These are phyloP conservation scores for Tribolium madens DNA, from an alignment of 1,140 invertebrate genomes.

Conservation along the genomic window DNA sequence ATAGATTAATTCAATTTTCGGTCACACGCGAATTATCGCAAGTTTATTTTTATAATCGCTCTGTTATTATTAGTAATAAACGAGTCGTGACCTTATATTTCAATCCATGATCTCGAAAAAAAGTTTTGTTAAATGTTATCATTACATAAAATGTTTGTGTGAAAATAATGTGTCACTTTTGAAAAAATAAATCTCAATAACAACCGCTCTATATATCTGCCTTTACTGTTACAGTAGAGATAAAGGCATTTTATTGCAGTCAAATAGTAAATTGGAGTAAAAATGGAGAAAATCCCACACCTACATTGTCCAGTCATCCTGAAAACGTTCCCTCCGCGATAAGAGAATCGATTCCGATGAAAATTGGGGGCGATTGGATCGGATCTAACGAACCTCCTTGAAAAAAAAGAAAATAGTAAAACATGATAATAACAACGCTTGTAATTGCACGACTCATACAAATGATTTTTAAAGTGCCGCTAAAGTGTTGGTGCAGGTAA, in stretches of 20 bases:
- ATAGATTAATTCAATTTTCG: not conserved
- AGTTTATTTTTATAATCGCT: constrained; percentile 10
- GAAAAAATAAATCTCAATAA: constrained; percentile 10
- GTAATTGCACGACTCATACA: constrained; percentile 5
- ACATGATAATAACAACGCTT: not conserved
- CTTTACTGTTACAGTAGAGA: not conserved
- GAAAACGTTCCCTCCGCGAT: constrained; percentile 22
- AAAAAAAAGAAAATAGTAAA: not conserved
- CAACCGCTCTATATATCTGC: not conserved
- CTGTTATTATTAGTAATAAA: constrained; percentile 25
- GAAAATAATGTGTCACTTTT: not conserved
- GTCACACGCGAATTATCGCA: constrained; percentile 7
- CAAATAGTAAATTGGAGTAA: constrained; percentile 14
- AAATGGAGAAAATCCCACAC: constrained; percentile 22
- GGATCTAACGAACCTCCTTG: constrained; percentile 14
- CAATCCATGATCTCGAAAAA: not conserved
- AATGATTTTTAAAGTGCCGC: constrained; percentile 2
- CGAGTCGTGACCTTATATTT: constrained; percentile 14
- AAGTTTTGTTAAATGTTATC: not conserved
- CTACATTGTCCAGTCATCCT: constrained; percentile 20
- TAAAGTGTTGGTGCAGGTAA: not conserved
- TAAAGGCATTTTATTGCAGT: constrained; percentile 12
- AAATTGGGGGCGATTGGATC: constrained; percentile 6
- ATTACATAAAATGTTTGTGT: constrained; percentile 35
- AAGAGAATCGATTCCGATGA: constrained; percentile 8